phyloP scores from a whole-genome alignment of 92 coral and sea anemone species.

The Anthopleura xanthogrammica region DNA sequence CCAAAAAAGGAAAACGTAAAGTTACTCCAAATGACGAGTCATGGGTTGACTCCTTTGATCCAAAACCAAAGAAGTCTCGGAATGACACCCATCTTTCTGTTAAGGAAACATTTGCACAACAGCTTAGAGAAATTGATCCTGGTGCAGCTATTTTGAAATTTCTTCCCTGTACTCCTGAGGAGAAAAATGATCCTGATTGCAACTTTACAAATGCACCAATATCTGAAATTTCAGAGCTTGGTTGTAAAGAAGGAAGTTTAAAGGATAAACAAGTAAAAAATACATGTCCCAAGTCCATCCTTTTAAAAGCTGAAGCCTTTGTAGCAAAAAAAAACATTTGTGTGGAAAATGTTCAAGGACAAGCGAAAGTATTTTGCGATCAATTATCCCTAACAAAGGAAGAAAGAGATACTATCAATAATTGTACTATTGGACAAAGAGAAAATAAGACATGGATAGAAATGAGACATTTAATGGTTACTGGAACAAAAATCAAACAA shows the following conservation, averaged over 20 bases:
- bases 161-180: constrained; percentile 28
- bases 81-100: constrained; percentile 35
- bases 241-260: constrained; percentile 15
- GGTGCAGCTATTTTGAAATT: constrained; percentile 58
- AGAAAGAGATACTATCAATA: constrained; percentile 39
- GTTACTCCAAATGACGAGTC: too few species aligned
- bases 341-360: not conserved
- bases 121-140: constrained; percentile 53
- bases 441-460: constrained; percentile 53
- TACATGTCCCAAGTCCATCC: constrained; percentile 16
- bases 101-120: constrained; percentile 38
- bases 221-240: constrained; percentile 1
- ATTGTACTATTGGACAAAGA: constrained; percentile 57
- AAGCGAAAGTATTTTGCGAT: constrained; percentile 33
- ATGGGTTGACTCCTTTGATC: too few species aligned
- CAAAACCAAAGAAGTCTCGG: constrained; percentile 18
- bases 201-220: not conserved
- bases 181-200: not conserved
- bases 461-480: constrained; percentile 55
- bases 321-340: constrained; percentile 12
- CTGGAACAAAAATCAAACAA: constrained; percentile 46
- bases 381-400: constrained; percentile 32
- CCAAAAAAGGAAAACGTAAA: too few species aligned
- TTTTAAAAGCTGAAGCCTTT: constrained; percentile 42
- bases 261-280: constrained; percentile 2